Evolutionary conservation across 2,797 vertebrate species (phyloP).

Genomic region (Capromys pilorides): DNA sequence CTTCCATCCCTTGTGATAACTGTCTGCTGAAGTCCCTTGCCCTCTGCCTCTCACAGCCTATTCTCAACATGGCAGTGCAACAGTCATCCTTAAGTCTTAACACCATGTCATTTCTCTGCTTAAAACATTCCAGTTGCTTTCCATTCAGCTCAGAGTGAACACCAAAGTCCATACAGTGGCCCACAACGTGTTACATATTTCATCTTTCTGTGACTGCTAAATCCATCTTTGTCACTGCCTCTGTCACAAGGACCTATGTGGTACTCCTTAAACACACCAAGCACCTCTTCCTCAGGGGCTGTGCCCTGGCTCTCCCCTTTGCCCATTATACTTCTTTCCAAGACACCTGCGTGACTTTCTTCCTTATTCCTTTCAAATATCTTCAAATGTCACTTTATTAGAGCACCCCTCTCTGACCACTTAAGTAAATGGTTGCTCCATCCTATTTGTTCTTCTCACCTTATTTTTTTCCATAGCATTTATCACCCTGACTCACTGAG

Average conservation of each 20-base stretch:
- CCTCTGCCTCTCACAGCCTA: not conserved
- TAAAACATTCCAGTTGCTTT: not conserved
- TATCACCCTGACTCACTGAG: not conserved
- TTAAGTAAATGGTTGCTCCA: not conserved
- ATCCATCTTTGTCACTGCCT: not conserved
- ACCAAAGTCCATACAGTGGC: not conserved
- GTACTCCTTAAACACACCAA: not conserved
- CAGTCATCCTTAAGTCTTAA: not conserved
- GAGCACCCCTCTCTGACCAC: not conserved
- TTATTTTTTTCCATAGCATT: not conserved
- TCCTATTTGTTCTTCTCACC: not conserved
- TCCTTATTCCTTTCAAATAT: not conserved
- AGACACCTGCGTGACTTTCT: not conserved
- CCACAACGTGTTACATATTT: not conserved
- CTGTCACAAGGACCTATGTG: not conserved
- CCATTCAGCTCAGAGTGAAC: constrained; percentile 6
- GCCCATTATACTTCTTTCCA: not conserved
- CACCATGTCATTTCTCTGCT: not conserved
- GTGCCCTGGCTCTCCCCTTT: not conserved
- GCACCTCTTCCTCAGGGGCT: not conserved
- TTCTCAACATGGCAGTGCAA: not conserved
- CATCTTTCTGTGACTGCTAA: not conserved
- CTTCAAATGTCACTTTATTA: not conserved
- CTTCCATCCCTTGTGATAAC: not conserved
- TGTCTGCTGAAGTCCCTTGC: not conserved